Base-by-base conservation (phyloP, 2,888 invertebrate genomes). In the Apeira syringaria region DNA sequence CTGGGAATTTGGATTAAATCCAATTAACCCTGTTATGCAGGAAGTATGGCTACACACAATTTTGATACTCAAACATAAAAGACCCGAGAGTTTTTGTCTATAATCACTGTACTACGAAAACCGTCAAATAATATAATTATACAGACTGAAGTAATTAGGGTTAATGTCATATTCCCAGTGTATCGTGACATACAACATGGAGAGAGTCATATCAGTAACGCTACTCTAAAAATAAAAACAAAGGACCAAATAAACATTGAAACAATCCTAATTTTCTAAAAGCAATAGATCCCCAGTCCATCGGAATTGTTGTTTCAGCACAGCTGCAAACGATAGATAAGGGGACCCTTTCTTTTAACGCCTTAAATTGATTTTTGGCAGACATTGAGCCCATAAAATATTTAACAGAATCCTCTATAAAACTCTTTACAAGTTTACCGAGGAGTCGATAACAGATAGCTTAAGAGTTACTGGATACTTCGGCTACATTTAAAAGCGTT, bases 311-410 rank as follows among this genome's bases (percentile, higher is more conserved):
- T 82, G 75, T 78, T 71, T 74, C 64, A 68, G 60, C 66, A 61
- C 75, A 78, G 77, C 86, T 86, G 86, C 63, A 63, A 59, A 48
- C 50, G 44, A 46, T 48, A 75, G 86, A 85, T 86, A 87, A 84
- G 80, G 52, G 74, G 72, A 73, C 85, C 85, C 71, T 79, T 74
- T 69, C 74, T 77, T 70, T 70, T 73, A 79, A 69, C 68, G 72
- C 72, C 71, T 77, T 69, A 74, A 82, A 84, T 83, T 77, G 78
- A 83, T 80, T 80, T 82, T 74, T 65, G 65, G 60, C 52, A 56
- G 66, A 66, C 70, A 68, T 56, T 60, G 62, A 64, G 59, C 52
- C 67, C 59, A 71, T 82, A 74, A 80, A 80, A 82, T 80, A 76
- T 79, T 75, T 74, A 76, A 71, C 71, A 63, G 62, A 64, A 59